These are phyloP conservation scores for Solenopsis invicta DNA, from an alignment of 1,140 invertebrate genomes.

Conservation along the genomic window DNA sequence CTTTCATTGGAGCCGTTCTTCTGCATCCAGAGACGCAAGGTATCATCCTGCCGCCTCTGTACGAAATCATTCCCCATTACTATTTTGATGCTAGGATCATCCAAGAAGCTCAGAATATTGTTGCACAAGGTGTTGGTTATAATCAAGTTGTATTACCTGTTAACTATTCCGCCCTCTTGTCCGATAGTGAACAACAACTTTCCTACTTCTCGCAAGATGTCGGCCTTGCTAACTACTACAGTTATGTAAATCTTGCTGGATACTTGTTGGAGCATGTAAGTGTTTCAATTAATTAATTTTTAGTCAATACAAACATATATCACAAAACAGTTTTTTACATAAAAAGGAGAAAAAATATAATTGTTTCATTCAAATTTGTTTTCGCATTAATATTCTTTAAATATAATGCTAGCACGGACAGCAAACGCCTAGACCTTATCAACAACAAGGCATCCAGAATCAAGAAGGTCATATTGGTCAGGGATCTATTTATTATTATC, in stretches of 20 bases:
- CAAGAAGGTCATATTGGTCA: conserved; percentile 77
- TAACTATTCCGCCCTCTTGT: conserved; percentile 88
- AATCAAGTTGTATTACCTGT: conserved; percentile 81
- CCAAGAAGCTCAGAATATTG: conserved; percentile 84
- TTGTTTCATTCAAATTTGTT: neutral
- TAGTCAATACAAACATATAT: conserved; percentile 10
- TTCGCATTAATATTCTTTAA: neutral
- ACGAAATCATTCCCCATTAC: conserved; percentile 87
- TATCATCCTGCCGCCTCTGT: conserved; percentile 85
- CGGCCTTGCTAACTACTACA: conserved; percentile 91
- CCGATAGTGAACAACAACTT: conserved; percentile 87
- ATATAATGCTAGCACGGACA: conserved; percentile 39
- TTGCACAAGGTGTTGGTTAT: conserved; percentile 51
- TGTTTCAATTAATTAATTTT: neutral
- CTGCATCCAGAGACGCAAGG: conserved; percentile 84
- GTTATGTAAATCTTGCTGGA: conserved; percentile 88
- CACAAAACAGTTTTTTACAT: neutral
- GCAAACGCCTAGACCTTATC: conserved; percentile 54
- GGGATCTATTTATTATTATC: conserved; percentile 85
- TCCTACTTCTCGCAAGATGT: conserved; percentile 92
- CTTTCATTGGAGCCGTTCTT: conserved; percentile 82
- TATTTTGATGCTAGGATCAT: conserved; percentile 86
- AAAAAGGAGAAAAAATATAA: neutral
- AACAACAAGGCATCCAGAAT: conserved; percentile 81
- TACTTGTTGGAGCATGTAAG: conserved; percentile 85